Base-by-base conservation (phyloP, 2,888 invertebrate genomes). In the Selenia dentaria region DNA sequence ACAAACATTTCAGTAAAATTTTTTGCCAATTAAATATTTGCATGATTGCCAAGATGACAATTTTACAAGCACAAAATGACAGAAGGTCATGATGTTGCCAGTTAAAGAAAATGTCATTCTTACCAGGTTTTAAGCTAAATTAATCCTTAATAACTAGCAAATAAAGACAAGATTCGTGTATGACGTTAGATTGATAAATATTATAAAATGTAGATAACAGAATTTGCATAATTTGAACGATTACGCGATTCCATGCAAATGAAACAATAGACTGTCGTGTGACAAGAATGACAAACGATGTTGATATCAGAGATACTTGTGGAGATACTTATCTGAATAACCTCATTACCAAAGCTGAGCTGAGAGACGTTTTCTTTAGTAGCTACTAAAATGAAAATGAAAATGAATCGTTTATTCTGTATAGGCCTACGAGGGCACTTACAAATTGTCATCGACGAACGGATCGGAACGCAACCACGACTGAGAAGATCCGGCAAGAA, bases 201-300 rank as follows among this genome's bases (percentile, higher is more conserved):
- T 44, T 31, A 22, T 29, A 22, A 33, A 45, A 40, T 31, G 26
- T 40, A 44, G 41, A 48, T 45, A 50, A 32, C 27, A 16, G 29
- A 27, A 64, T 76, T 69, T 71, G 67, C 72, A 76, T 81, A 75
- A 78, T 74, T 70, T 62, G 62, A 65, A 40, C 56, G 65, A 76
- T 77, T 75, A 74, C 41, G 55, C 14, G 54, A 62, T 57, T 64
- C 67, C 73, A 84, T 85, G 83, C 83, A 82, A 84, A 84, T 84
- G 61, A 70, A 72, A 83, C 81, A 85, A 84, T 85, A 53, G 80
- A 35, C 34, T 59, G 59, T 64, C 73, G 63, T 79, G 76, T 69
- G 77, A 83, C 79, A 51, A 82, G 78, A 51, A 61, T 61, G 70
- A 77, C 64, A 70, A 65, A 41, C 35, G 35, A 25, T 12, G 20